These are phyloP conservation scores for Sphaeridia pumilis DNA, from an alignment of 2,888 invertebrate genomes.

Conservation along the genomic window DNA sequence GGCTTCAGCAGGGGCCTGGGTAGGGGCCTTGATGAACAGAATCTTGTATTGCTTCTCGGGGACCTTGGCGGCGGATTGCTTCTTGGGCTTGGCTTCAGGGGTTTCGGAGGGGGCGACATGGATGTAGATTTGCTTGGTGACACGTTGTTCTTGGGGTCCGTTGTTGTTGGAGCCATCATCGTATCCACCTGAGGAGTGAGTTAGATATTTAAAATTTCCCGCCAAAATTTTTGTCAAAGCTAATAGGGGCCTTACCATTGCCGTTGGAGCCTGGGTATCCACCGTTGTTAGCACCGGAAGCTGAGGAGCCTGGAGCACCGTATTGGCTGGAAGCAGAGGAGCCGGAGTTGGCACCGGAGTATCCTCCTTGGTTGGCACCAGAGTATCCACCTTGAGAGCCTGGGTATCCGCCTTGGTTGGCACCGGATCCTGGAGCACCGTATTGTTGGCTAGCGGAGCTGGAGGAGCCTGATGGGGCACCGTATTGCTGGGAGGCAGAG, in stretches of 20 bases:
- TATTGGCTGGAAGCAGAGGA: not conserved
- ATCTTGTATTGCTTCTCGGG: slow-evolving; percentile 73
- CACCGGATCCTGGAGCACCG: slow-evolving; percentile 1
- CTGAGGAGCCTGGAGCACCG: slow-evolving; percentile 2
- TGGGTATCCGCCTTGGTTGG: not conserved
- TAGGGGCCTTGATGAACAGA: slow-evolving; percentile 60
- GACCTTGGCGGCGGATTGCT: slow-evolving; percentile 42
- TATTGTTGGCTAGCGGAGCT: not conserved
- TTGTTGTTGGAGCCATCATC: slow-evolving; percentile 1
- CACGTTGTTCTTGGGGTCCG: slow-evolving; percentile 10
- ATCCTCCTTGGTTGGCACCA: not conserved
- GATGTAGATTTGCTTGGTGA: slow-evolving; percentile 77
- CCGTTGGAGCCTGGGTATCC: not conserved
- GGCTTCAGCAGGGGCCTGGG: slow-evolving; percentile 4
- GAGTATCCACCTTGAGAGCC: not conserved
- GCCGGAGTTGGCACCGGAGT: not conserved
- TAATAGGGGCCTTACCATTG: too few relatives aligned
- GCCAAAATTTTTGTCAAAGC: too few relatives aligned
- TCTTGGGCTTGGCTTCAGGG: slow-evolving; percentile 45
- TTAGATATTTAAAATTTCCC: too few relatives aligned
- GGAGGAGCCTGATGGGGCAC: not conserved
- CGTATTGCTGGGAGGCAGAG: too few relatives aligned
- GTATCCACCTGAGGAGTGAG: not conserved
- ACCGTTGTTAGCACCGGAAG: not conserved
- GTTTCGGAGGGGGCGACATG: slow-evolving; percentile 77